phyloP scores from a whole-genome alignment of 2,113 vertebrate species.

The Catharus bicknelli region DNA sequence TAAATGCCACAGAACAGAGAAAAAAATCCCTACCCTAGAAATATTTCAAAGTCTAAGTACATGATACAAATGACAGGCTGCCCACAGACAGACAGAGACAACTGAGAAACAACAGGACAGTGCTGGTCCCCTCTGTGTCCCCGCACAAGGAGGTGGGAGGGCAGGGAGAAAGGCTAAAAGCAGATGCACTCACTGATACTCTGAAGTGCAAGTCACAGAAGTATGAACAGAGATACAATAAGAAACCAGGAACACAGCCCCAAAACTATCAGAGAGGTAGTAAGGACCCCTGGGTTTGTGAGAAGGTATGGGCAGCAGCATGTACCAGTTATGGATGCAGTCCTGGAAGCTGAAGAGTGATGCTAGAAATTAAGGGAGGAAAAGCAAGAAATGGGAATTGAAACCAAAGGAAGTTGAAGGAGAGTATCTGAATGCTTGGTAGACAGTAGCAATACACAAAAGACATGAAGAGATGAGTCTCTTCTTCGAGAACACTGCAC shows the following conservation, averaged over 20 bases:
- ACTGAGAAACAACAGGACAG: accelerated
- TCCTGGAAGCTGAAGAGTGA: background rate
- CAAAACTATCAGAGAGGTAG: background rate
- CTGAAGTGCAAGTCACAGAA: accelerated
- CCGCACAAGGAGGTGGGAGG: background rate
- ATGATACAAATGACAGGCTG: background rate
- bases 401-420: background rate
- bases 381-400: background rate
- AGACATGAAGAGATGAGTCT: background rate
- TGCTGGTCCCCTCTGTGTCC: background rate
- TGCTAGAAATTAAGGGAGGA: background rate
- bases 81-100: background rate
- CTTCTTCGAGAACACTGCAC: background rate
- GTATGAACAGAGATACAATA: background rate
- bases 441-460: background rate
- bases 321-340: background rate
- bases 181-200: background rate
- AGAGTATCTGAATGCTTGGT: background rate
- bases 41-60: background rate
- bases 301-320: background rate
- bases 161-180: background rate
- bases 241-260: background rate
- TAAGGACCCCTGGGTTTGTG: background rate
- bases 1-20: background rate
- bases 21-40: background rate